phyloP scores from a whole-genome alignment of 2,113 vertebrate genomes.

The Oxyruncus cristatus region DNA sequence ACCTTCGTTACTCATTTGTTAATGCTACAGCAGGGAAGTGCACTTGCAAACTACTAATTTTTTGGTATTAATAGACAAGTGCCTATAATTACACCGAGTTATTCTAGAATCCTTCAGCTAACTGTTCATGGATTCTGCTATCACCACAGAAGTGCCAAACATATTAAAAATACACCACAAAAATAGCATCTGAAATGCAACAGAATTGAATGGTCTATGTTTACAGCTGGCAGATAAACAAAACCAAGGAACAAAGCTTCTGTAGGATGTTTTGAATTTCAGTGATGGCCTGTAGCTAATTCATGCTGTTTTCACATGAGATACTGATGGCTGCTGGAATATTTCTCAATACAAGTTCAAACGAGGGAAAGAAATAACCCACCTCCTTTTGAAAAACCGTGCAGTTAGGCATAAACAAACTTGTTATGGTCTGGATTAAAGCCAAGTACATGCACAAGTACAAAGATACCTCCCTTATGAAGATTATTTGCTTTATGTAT shows the following conservation, averaged over 20 bases:
- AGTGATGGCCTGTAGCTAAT: constrained; percentile 50
- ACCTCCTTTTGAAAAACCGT: constrained; percentile 28
- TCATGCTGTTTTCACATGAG: constrained; percentile 46
- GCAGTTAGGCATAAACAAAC: constrained; percentile 48
- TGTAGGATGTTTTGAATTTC: constrained; percentile 48
- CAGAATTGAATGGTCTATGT: constrained; percentile 20
- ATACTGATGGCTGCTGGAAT: constrained; percentile 46
- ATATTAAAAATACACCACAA: constrained; percentile 13
- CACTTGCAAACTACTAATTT: not conserved
- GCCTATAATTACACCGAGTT: constrained; percentile 3
- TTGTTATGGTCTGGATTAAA: constrained; percentile 10
- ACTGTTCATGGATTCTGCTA: not conserved
- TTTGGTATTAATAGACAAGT: constrained; percentile 19
- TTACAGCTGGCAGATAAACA: constrained; percentile 56
- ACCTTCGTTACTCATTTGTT: not conserved
- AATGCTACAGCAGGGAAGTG: not conserved
- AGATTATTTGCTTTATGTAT: not conserved
- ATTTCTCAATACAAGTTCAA: constrained; percentile 48
- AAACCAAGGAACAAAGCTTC: constrained; percentile 41
- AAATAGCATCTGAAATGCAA: constrained; percentile 28
- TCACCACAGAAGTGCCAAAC: not conserved
- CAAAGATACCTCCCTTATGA: constrained; percentile 3
- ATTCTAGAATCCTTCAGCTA: not conserved
- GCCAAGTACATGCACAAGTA: not conserved
- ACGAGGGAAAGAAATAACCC: constrained; percentile 46